These are phyloP conservation scores for Cephus runcator DNA, from an alignment of 2,888 invertebrate species.

Conservation along the genomic window DNA sequence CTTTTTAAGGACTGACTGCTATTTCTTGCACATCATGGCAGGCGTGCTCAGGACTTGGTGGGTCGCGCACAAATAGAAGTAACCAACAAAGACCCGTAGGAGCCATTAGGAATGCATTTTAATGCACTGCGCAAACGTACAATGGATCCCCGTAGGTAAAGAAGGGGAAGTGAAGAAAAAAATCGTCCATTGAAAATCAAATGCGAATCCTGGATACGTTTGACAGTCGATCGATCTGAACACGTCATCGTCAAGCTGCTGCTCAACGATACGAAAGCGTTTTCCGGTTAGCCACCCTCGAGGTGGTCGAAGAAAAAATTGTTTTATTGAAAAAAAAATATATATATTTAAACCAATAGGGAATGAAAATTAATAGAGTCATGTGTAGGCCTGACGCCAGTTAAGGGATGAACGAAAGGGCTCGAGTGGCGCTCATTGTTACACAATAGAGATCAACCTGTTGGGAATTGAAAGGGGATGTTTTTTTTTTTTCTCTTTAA, in stretches of 20 bases:
- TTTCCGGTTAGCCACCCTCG: neutral
- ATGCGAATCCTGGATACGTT: neutral
- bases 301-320: too few relatives aligned
- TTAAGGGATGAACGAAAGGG: neutral
- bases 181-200: constrained; percentile 12
- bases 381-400: neutral
- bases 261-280: neutral
- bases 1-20: constrained; percentile 2
- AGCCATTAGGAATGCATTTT: constrained; percentile 41
- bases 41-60: neutral
- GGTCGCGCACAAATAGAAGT: constrained; percentile 32
- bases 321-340: neutral
- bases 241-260: constrained; percentile 32
- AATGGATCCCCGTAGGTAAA: constrained; percentile 15
- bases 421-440: constrained; percentile 13
- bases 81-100: constrained; percentile 29
- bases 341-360: neutral
- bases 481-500: constrained; percentile 47
- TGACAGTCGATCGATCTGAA: constrained; percentile 34
- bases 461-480: constrained; percentile 31
- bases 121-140: constrained; percentile 33
- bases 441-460: constrained; percentile 36
- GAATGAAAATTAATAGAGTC: neutral
- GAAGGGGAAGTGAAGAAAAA: constrained; percentile 18
- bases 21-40: constrained; percentile 35